Evolutionary conservation across 2,888 invertebrate species (phyloP), one percentile per base, ranked within the genome.

Genomic region (Ormyrus pomaceus): DNA sequence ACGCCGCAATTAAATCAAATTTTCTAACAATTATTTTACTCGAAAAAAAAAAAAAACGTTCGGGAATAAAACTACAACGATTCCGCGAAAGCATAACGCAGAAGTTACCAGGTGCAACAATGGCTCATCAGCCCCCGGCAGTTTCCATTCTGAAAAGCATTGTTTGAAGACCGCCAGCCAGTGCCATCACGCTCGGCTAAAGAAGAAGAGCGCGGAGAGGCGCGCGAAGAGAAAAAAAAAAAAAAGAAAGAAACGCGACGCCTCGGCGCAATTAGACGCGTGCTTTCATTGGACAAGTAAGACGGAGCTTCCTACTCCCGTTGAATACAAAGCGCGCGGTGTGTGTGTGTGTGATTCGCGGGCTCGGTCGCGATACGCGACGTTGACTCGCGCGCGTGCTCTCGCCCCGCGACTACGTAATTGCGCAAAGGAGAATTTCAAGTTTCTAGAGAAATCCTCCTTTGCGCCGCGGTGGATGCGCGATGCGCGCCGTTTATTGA

Each of bases 211-310:
- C 71, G 48, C n/a, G 50, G 48, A 55, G 62, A 58, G 7, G 65
- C 48, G 13, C 45, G 65, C 34, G 13, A 51, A 34, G 19, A 58
- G 65, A 74, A 58, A 75, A 64, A 69, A 34, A 58, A 62, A 58
- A 65, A 74, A 64, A 75, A 69, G 62, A 34, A 53, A 68, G 66
- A 70, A 45, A 68, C 55, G 34, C 13, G 50, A 66, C 61, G 76
- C 72, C 53, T 66, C 51, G 66, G 61, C 50, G 72, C 61, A 80
- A 80, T 80, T 77, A 77, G 62, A 61, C 68, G 34, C 64, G 59
- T 50, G 73, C 73, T 69, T 72, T 68, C 64, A 77, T 76, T 72
- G 80, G 72, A 68, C 71, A 68, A 66, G 71, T 59, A 66, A 66
- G 55, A 58, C 70, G 13, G 48, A 46, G 64, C 56, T 64, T n/a